phyloP scores from a whole-genome alignment of 2,113 vertebrate genomes.

The Nothobranchius kuhntae region DNA sequence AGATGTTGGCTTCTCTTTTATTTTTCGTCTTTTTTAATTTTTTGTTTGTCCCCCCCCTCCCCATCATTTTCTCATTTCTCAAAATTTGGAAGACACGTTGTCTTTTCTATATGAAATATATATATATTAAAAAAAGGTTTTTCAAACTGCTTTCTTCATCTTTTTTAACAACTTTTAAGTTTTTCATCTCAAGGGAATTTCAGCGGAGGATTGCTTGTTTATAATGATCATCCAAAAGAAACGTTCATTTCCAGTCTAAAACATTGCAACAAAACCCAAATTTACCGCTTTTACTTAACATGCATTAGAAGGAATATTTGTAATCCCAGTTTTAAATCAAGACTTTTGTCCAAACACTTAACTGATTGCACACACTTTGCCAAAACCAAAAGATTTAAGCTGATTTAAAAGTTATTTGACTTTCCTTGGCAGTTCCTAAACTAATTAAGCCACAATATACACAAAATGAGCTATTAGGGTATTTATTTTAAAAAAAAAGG shows the following conservation, averaged over 20 bases:
- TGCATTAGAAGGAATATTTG: not conserved
- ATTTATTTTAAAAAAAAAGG: not conserved
- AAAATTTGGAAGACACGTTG: slow-evolving; percentile 60
- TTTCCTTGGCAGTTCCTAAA: no score
- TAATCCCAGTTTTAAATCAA: not conserved
- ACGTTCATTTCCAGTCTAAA: not conserved
- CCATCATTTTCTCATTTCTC: slow-evolving; percentile 49
- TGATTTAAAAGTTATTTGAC: not conserved
- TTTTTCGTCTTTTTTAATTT: slow-evolving; percentile 30
- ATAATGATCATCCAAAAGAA: no score
- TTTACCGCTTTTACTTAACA: not conserved
- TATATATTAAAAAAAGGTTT: slow-evolving; percentile 64
- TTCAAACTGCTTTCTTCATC: slow-evolving; percentile 50
- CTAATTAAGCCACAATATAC: no score
- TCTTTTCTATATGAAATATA: slow-evolving; percentile 67
- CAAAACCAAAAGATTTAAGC: not conserved
- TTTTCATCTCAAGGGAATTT: slow-evolving; percentile 47
- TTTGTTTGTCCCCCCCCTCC: slow-evolving; percentile 25
- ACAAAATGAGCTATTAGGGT: not conserved
- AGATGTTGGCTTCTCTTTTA: slow-evolving; percentile 39
- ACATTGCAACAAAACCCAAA: not conserved
- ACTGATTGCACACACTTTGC: not conserved
- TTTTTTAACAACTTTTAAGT: slow-evolving; percentile 28
- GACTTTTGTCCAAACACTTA: not conserved
- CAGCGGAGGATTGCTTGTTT: slow-evolving; percentile 14